Conservation (phyloP, 1,140 invertebrate genomes). For the Meloidogyne floridensis region DNA sequence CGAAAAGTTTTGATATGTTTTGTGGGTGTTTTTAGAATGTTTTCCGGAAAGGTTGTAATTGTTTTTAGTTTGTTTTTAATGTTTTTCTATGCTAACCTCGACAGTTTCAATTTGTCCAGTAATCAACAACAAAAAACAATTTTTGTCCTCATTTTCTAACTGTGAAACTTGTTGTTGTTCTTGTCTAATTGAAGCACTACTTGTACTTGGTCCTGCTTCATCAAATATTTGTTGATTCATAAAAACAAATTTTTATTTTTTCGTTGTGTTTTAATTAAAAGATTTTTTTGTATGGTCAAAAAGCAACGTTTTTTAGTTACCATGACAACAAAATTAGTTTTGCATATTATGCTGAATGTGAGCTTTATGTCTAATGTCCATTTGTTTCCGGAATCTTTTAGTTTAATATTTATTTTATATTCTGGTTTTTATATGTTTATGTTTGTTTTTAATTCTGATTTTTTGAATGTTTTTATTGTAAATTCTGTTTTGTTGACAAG, state of each 20-base stretch:
- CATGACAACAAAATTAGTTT: background rate
- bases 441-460: background rate
- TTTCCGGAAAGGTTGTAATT: too few relatives aligned
- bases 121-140: conserved; percentile 38
- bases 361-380: background rate
- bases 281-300: background rate
- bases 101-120: conserved; percentile 53
- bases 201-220: conserved; percentile 1
- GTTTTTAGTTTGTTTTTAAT: background rate
- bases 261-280: too few relatives aligned
- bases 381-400: background rate
- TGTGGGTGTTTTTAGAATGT: too few relatives aligned
- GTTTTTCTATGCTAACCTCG: conserved; percentile 27
- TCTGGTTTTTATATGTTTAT: background rate
- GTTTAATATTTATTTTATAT: background rate
- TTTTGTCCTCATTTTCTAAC: conserved; percentile 16
- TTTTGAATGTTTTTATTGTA: background rate
- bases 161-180: conserved; percentile 19
- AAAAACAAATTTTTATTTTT: background rate
- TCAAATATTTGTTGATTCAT: background rate
- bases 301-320: background rate
- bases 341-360: too few relatives aligned
- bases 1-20: too few relatives aligned
- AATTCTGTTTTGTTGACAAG: too few relatives aligned
- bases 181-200: background rate